phyloP scores from a whole-genome alignment of 2,113 vertebrate species.

The Channa argus region DNA sequence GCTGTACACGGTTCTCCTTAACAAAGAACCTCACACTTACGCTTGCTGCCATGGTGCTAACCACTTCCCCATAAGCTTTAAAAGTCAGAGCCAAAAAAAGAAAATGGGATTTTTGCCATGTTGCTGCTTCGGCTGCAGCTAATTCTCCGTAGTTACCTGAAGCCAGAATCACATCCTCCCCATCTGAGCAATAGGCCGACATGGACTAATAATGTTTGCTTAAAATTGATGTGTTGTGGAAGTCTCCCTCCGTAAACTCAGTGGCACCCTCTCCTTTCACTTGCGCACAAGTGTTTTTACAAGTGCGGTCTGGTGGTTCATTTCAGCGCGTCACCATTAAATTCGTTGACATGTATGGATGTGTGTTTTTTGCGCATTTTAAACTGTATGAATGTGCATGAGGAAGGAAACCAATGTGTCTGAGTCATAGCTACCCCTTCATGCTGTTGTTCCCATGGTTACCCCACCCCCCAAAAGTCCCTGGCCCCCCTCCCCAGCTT shows the following conservation, averaged over 20 bases:
- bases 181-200: slow-evolving; percentile 43
- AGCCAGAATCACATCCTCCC: slow-evolving; percentile 52
- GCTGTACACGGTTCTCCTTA: slow-evolving; percentile 23
- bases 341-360: neutral
- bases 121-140: slow-evolving; percentile 37
- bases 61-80: slow-evolving; percentile 25
- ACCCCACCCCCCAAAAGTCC: slow-evolving; percentile 46
- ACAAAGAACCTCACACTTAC: neutral
- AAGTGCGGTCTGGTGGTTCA: neutral
- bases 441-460: slow-evolving; percentile 70
- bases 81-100: neutral
- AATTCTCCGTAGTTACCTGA: slow-evolving; percentile 43
- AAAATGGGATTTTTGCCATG: slow-evolving; percentile 34
- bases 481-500: neutral
- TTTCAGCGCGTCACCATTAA: neutral
- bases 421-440: slow-evolving; percentile 68
- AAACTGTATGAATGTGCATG: neutral
- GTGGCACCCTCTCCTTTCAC: slow-evolving; percentile 1
- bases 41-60: neutral
- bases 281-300: neutral
- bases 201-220: slow-evolving; percentile 22
- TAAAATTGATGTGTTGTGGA: slow-evolving; percentile 9
- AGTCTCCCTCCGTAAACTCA: neutral
- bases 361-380: slow-evolving; percentile 12
- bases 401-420: slow-evolving; percentile 17